Conservation (phyloP, 2,888 invertebrate genomes). For the Deilephila porcellus region DNA sequence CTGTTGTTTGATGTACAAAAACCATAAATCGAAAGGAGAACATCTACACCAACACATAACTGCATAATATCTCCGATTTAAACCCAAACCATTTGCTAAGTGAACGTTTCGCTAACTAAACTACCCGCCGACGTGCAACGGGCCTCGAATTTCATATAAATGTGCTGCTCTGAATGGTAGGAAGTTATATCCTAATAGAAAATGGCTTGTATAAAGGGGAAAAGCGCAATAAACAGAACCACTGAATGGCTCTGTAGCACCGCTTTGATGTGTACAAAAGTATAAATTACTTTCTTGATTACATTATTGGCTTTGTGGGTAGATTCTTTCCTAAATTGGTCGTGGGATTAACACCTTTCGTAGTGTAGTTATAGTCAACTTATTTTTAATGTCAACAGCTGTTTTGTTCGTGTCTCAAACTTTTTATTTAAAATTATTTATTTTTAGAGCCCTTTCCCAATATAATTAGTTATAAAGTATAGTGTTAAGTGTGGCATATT, state of each 20-base stretch:
- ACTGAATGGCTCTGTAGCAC: background rate
- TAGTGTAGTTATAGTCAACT: too few relatives aligned
- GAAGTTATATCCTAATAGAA: background rate
- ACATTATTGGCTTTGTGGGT: background rate
- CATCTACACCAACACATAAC: too few relatives aligned
- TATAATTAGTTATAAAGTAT: too few relatives aligned
- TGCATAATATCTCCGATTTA: background rate
- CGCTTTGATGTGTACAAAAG: background rate
- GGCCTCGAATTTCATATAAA: background rate
- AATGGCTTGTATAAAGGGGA: slow-evolving; percentile 9
- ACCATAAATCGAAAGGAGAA: too few relatives aligned
- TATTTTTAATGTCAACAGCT: too few relatives aligned
- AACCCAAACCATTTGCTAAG: slow-evolving; percentile 1
- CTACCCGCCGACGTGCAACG: background rate
- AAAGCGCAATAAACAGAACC: background rate
- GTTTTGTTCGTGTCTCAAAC: too few relatives aligned
- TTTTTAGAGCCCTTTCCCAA: too few relatives aligned
- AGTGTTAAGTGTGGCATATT: too few relatives aligned
- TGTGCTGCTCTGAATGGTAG: background rate
- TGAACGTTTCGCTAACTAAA: background rate
- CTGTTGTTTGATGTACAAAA: too few relatives aligned
- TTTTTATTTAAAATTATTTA: too few relatives aligned
- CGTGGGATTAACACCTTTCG: too few relatives aligned
- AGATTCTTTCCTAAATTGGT: too few relatives aligned
- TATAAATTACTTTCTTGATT: background rate